Conservation (phyloP, 1,140 invertebrate species). For the Atta colombica region DNA sequence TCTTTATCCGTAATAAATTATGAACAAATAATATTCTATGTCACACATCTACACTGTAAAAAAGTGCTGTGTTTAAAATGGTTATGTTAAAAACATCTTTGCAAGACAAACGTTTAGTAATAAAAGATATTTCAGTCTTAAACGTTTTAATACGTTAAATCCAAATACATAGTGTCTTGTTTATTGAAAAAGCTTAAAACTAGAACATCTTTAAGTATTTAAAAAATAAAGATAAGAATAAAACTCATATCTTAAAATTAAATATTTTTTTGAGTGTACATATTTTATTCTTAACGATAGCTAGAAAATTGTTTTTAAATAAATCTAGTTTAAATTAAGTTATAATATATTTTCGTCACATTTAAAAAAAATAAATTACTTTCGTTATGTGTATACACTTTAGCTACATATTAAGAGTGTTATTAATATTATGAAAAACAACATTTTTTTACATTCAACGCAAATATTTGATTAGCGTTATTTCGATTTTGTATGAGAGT, state of each 20-base stretch:
- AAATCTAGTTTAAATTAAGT: background rate
- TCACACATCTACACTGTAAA: background rate
- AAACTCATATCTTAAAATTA: no score
- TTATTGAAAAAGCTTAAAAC: no score
- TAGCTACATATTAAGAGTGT: background rate
- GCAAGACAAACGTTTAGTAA: no score
- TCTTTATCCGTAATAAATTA: background rate
- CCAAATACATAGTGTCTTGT: no score
- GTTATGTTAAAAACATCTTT: no score
- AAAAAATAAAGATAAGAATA: no score
- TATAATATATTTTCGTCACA: background rate
- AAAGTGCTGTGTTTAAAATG: no score
- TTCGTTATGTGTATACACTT: background rate
- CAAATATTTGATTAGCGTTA: conserved; percentile 3
- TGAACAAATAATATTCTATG: background rate
- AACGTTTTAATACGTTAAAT: no score
- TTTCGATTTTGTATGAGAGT: background rate
- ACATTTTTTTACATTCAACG: background rate
- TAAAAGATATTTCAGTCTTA: no score
- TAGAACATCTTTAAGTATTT: no score
- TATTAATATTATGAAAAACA: conserved; percentile 11
- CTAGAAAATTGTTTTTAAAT: background rate
- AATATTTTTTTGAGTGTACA: no score
- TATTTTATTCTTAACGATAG: background rate
- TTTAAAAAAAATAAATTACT: background rate